phyloP scores from a whole-genome alignment of 2,888 invertebrate genomes.

The Monoplex corrugatus region DNA sequence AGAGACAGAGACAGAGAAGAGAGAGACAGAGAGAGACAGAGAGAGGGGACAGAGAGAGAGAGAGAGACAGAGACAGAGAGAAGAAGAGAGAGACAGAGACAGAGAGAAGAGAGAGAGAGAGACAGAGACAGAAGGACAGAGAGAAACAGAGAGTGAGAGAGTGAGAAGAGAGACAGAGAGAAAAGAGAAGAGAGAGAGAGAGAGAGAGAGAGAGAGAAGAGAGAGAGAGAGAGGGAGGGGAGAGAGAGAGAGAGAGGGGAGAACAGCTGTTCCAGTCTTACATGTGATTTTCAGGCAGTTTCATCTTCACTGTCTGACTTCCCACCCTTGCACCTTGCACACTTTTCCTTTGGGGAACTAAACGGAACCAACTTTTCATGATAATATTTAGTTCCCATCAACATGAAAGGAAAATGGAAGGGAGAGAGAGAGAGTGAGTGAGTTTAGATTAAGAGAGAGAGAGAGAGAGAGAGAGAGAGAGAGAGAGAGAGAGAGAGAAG shows the following conservation, averaged over 20 bases:
- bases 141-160: no score
- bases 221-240: neutral
- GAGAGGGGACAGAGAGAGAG: neutral
- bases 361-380: no score
- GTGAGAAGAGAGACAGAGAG: neutral
- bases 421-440: no score
- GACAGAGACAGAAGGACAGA: no score
- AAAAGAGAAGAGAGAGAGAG: neutral
- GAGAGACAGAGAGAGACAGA: neutral
- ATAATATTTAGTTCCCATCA: neutral
- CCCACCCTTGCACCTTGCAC: no score
- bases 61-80: neutral
- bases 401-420: neutral
- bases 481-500: no score
- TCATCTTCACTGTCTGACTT: no score
- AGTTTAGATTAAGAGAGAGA: no score
- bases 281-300: no score
- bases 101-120: neutral
- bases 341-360: no score
- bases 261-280: no score
- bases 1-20: neutral
- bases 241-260: neutral
- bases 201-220: neutral
- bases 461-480: neutral
- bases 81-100: neutral